Percentiles rank a stretch among this genome's conserved stretches.
Conservation (phyloP, 2,113 vertebrate species). For the Prunella himalayana region DNA sequence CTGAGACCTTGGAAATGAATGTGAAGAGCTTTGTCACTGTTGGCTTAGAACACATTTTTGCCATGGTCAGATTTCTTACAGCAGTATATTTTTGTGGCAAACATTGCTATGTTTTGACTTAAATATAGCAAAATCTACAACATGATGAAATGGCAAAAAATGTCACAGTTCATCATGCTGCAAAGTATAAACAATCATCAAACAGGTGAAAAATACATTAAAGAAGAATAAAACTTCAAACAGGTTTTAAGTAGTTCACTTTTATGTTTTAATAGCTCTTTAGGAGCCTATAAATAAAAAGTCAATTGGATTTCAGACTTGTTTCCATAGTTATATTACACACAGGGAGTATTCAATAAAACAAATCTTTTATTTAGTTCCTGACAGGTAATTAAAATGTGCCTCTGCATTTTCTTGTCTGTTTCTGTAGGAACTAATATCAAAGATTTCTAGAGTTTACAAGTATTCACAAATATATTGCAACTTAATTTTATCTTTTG, state of each 20-base stretch:
- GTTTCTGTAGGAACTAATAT: constrained; percentile 50
- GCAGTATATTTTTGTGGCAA: neutral
- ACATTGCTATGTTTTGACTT: neutral
- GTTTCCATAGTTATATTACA: constrained; percentile 73
- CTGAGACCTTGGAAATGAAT: neutral
- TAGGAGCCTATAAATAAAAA: constrained; percentile 75
- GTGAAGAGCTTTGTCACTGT: neutral
- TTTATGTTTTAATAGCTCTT: constrained; percentile 67
- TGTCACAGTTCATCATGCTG: constrained; percentile 51
- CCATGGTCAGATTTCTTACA: neutral
- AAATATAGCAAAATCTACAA: constrained; percentile 31
- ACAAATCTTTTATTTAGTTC: constrained; percentile 79
- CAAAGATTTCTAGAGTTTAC: constrained; percentile 55
- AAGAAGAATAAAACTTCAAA: constrained; percentile 67
- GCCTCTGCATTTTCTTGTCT: constrained; percentile 62
- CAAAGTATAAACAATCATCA: constrained; percentile 55
- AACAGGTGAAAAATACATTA: constrained; percentile 62
- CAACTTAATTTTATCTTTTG: constrained; percentile 67
- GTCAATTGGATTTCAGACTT: constrained; percentile 71
- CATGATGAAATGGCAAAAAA: constrained; percentile 22
- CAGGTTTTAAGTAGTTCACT: constrained; percentile 61
- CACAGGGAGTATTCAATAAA: constrained; percentile 78
- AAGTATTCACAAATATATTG: constrained; percentile 61
- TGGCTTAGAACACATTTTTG: neutral
- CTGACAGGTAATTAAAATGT: constrained; percentile 79